These are phyloP conservation scores for Achatina immaculata DNA, from an alignment of 1,140 invertebrate species.

Conservation along the genomic window DNA sequence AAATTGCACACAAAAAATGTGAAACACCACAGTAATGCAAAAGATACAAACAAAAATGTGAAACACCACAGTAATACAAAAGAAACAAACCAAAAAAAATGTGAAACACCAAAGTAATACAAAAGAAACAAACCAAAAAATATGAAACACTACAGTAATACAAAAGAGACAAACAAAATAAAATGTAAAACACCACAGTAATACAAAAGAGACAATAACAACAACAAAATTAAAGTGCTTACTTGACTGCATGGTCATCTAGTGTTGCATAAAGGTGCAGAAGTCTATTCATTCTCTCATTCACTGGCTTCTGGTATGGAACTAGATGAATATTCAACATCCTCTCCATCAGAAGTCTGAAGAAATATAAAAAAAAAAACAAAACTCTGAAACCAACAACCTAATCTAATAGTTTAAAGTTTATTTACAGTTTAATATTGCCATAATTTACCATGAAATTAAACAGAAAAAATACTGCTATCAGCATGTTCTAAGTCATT, in stretches of 20 bases:
- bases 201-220: neutral
- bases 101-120: neutral
- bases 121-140: neutral
- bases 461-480: too few species aligned
- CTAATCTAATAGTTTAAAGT: neutral
- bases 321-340: conserved; percentile 96
- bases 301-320: conserved; percentile 88
- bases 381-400: neutral
- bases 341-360: conserved; percentile 90
- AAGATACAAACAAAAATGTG: neutral
- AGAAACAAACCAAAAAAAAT: too few species aligned
- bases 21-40: neutral
- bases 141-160: neutral
- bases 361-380: conserved; percentile 71
- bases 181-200: neutral
- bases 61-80: neutral
- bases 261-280: conserved; percentile 92
- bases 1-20: too few species aligned
- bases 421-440: neutral
- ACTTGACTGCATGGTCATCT: conserved; percentile 93
- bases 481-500: too few species aligned
- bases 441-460: neutral
- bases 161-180: neutral
- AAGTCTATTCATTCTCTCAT: conserved; percentile 93
- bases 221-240: conserved; percentile 47